Evolutionary conservation across 2,888 invertebrate genomes (phyloP), one percentile per base, ranked within the genome.

Genomic region (Cactoblastis cactorum): DNA sequence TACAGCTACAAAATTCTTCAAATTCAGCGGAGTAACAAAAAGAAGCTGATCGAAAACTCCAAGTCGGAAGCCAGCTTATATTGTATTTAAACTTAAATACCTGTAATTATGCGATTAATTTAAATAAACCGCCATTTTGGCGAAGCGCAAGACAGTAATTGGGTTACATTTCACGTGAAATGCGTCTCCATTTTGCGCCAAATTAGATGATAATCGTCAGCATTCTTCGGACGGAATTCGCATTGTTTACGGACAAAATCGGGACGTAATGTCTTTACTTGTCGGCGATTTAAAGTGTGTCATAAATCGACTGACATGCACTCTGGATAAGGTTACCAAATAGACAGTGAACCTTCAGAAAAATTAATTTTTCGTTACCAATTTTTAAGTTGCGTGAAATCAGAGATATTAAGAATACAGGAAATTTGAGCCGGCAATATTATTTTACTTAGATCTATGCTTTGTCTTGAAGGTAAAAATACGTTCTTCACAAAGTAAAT

Each of bases 201-300:
- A 48, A 48, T 48, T 48, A 48, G 47, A 48, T 48, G 47, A 48
- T 48, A 48, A 48, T 48, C 47, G 35, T 14, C 37, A 22, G 46
- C 33, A 19, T 48, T 15, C 47, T 24, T 28, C 18, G 19, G 4
- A 1, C 12, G 47, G 47, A 24, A 48, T 48, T 24, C 37, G 38
- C 47, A 48, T 48, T 48, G 47, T 48, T 48, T 48, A 22, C 47
- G 47, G 24, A 22, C 28, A 45, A 12, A 28, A 9, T 1, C 28
- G 46, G 47, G 19, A 14, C 47, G 37, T 37, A 47, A 47, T 28
- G 47, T 48, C 47, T 48, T 33, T 48, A 48, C 47, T 48, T 33
- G 45, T 32, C 47, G 35, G 22, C 14, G 24, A n/a, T 33, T 46
- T 35, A 48, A 38, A 48, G 47, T 47, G 47, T 48, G 47, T 48